Conservation (phyloP, 2,888 invertebrate genomes). For the Trichogramma dendrolimi region DNA sequence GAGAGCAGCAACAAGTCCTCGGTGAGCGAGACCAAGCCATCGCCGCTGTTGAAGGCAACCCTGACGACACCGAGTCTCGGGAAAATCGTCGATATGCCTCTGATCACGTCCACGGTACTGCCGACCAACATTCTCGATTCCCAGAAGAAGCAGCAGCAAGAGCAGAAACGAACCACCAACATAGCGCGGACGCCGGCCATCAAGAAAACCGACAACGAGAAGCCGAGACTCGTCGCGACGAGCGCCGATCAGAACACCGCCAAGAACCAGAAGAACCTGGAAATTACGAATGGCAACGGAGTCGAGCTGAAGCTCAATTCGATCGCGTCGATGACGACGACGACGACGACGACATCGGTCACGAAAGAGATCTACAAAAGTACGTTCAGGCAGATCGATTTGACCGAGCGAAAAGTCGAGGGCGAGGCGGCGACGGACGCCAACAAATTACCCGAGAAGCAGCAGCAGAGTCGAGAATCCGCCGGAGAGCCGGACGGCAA, state of each 20-base stretch:
- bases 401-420: slow-evolving; percentile 39
- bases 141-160: background rate
- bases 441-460: slow-evolving; percentile 35
- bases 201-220: slow-evolving; percentile 43
- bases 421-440: slow-evolving; percentile 34
- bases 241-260: slow-evolving; percentile 22
- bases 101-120: slow-evolving; percentile 44
- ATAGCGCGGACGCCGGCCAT: slow-evolving; percentile 39
- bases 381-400: slow-evolving; percentile 14
- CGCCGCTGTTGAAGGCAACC: slow-evolving; percentile 17
- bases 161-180: slow-evolving; percentile 35
- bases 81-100: slow-evolving; percentile 48
- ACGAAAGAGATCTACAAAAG: slow-evolving; percentile 31
- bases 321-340: slow-evolving; percentile 52
- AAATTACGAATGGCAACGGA: slow-evolving; percentile 27
- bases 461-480: slow-evolving; percentile 68
- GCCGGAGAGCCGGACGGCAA: slow-evolving; percentile 85
- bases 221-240: slow-evolving; percentile 32
- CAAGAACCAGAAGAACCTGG: slow-evolving; percentile 26
- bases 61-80: slow-evolving; percentile 34
- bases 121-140: slow-evolving; percentile 19
- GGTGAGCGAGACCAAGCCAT: slow-evolving; percentile 4
- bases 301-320: slow-evolving; percentile 41
- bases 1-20: background rate
- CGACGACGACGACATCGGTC: slow-evolving; percentile 42